These are phyloP conservation scores for Rapana venosa DNA, from an alignment of 2,888 invertebrate genomes.

Conservation along the genomic window DNA sequence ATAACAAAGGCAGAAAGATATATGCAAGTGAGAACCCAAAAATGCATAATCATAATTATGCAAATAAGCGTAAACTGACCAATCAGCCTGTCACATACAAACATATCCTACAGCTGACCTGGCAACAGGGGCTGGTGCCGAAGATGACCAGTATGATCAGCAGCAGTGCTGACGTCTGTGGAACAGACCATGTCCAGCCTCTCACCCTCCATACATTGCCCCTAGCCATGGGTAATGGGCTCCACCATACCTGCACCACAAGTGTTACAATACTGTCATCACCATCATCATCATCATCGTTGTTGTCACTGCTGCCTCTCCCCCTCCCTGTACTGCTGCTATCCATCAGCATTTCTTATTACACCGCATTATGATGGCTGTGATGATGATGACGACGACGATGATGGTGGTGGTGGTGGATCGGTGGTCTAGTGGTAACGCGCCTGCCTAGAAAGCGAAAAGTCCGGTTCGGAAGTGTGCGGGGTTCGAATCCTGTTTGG, in stretches of 20 bases:
- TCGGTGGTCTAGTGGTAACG: too few species aligned
- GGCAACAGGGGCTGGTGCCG: not conserved
- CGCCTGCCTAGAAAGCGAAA: too few species aligned
- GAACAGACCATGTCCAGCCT: too few species aligned
- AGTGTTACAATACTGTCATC: not conserved
- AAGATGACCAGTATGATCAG: not conserved
- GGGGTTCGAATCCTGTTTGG: too few species aligned
- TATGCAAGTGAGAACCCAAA: too few species aligned
- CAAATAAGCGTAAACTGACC: too few species aligned
- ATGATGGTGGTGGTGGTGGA: not conserved
- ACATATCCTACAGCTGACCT: too few species aligned
- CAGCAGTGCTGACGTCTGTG: not conserved
- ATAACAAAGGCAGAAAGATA: too few species aligned
- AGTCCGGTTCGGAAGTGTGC: too few species aligned
- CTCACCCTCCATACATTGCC: not conserved
- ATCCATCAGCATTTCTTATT: not conserved
- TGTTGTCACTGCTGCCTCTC: not conserved
- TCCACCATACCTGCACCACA: not conserved
- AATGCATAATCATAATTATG: too few species aligned
- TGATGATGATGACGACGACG: not conserved
- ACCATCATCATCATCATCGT: not conserved
- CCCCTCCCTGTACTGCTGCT: not conserved
- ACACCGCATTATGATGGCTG: not conserved
- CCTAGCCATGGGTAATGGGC: not conserved
- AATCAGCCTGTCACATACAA: too few species aligned